These are phyloP conservation scores for Physocephala rufipes DNA, from an alignment of 2,888 invertebrate species.

Conservation along the genomic window DNA sequence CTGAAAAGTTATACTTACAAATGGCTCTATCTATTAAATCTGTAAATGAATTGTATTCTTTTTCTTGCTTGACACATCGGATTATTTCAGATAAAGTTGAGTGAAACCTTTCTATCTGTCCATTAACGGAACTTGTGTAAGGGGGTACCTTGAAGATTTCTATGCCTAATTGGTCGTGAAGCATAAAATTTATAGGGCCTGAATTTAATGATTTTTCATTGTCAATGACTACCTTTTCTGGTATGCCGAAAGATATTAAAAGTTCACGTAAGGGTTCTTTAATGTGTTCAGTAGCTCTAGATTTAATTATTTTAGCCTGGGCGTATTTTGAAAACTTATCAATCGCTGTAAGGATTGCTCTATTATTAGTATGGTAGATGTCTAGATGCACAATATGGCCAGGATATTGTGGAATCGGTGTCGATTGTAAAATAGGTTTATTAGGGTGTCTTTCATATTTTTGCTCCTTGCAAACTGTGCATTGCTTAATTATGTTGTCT, in stretches of 20 bases:
- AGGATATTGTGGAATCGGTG: conserved; percentile 29
- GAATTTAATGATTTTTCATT: conserved; percentile 42
- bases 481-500: conserved; percentile 35
- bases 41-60: conserved; percentile 3
- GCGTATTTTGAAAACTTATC: conserved; percentile 10
- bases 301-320: conserved; percentile 25
- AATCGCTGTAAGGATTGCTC: background rate
- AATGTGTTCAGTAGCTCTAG: conserved; percentile 38
- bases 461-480: conserved; percentile 36
- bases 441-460: conserved; percentile 39
- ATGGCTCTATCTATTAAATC: conserved; percentile 6
- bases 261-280: conserved; percentile 36
- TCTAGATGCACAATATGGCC: conserved; percentile 34
- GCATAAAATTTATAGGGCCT: conserved; percentile 28
- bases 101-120: conserved; percentile 39
- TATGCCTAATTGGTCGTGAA: conserved; percentile 35
- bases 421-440: conserved; percentile 25
- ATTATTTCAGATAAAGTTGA: conserved; percentile 41
- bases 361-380: conserved; percentile 10
- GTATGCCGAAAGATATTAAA: conserved; percentile 37
- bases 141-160: conserved; percentile 34
- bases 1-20: conserved; percentile 13
- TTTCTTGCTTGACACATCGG: conserved; percentile 38
- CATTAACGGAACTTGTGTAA: conserved; percentile 36
- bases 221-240: conserved; percentile 38